Evolutionary conservation across 2,888 invertebrate genomes (phyloP).

Genomic region (Hirtodrosophila confusa): DNA sequence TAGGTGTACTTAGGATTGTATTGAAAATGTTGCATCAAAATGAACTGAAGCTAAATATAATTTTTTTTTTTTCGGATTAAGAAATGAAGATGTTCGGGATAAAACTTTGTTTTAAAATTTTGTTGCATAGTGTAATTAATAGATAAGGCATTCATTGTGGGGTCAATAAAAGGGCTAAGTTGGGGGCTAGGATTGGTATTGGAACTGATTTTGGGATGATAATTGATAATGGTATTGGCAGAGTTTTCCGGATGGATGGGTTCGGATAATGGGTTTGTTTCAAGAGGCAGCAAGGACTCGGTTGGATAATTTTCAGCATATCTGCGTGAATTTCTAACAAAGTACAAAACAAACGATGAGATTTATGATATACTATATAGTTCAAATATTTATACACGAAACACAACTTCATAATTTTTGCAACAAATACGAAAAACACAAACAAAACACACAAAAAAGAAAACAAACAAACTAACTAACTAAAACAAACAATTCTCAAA

Average conservation of each 20-base stretch:
- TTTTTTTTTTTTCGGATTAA: no score
- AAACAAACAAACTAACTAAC: conserved; percentile 4
- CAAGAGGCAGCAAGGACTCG: conserved; percentile 52
- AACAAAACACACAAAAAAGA: conserved; percentile 3
- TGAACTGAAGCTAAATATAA: no score
- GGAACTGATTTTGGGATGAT: background rate
- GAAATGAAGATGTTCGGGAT: no score
- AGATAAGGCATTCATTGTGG: conserved; percentile 5
- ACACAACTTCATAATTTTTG: conserved; percentile 38
- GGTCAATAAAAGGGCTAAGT: background rate
- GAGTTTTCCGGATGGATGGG: background rate
- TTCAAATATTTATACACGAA: conserved; percentile 65
- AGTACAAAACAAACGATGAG: conserved; percentile 64
- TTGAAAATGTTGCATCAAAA: no score
- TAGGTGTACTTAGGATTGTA: no score
- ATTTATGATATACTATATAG: conserved; percentile 62
- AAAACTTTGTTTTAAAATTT: no score
- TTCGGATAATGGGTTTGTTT: conserved; percentile 40
- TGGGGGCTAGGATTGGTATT: background rate
- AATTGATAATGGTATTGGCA: conserved; percentile 10
- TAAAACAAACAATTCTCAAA: conserved; percentile 11
- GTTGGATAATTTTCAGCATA: conserved; percentile 75
- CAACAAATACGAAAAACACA: conserved; percentile 9
- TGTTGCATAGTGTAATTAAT: no score
- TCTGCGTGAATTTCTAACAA: conserved; percentile 78